Evolutionary conservation across 2,113 vertebrate species (phyloP).

Genomic region (Chamaea fasciata): DNA sequence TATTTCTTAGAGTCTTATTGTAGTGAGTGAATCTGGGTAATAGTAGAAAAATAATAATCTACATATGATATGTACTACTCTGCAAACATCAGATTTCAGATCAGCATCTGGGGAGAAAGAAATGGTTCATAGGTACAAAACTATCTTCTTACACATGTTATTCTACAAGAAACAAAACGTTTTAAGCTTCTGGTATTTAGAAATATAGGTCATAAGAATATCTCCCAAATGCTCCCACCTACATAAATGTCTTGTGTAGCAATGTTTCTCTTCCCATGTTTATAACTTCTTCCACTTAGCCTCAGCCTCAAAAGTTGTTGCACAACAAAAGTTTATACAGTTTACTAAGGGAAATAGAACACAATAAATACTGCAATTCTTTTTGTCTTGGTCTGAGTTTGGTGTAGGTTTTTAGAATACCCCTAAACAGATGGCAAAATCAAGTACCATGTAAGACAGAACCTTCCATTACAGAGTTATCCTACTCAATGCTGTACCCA

Average conservation of each 20-base stretch:
- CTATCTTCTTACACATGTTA: neutral
- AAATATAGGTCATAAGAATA: neutral
- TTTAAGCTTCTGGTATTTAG: neutral
- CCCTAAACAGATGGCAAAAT: neutral
- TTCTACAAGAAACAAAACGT: neutral
- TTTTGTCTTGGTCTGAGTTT: neutral
- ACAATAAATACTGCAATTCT: neutral
- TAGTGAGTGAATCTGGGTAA: neutral
- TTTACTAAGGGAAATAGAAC: neutral
- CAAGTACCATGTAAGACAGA: neutral
- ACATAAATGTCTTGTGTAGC: neutral
- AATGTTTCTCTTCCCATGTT: neutral
- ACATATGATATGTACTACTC: fast-evolving
- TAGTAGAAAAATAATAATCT: neutral
- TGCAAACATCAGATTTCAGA: neutral
- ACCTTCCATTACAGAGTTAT: neutral
- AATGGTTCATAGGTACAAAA: neutral
- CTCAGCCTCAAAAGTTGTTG: neutral
- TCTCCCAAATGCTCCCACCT: neutral
- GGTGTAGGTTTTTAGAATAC: neutral
- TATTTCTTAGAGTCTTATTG: neutral
- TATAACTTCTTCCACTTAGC: neutral
- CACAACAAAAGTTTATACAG: neutral
- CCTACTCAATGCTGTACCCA: neutral
- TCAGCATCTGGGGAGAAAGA: neutral